Base-by-base conservation (phyloP, 2,888 invertebrate species). In the Lepidocyrtoides sp. region DNA sequence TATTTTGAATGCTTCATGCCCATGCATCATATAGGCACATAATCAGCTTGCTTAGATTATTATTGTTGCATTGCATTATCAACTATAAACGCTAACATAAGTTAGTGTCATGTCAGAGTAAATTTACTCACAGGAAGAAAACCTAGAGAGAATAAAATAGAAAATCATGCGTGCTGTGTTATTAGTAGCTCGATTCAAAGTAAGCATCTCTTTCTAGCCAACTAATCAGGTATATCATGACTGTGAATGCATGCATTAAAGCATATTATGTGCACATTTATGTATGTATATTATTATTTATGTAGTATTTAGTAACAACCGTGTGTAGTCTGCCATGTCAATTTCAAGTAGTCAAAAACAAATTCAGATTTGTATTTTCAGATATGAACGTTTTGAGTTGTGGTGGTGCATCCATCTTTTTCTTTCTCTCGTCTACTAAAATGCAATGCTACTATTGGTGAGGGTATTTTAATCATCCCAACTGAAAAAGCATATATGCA, bases 1-100 rank as follows among this genome's bases (percentile, higher is more conserved):
- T 82, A 60, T 89, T 89, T 83, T 89, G 48, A 54, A 82, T 23
- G 83, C 60, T 89, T 83, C 89, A 83, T 89, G 89, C 26, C 44
- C 51, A 41, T 60, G 89, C 89, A 89, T 89, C 72, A 60, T 44
- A 83, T n/a, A 17, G 54, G 44, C 72, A 72, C 82, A 75, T 89
- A 57, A 89, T 82, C 89, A 89, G 82, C n/a, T 32, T 32, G 17
- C 10, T 60, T 85, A 44, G 57, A 32, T 79, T 79, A 72, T 72
- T 69, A 69, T 48, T 48, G 14, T 12, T 63, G 29, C 48, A 72
- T 20, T 72, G 48, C 26, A 72, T 72, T 72, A 69, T n/a, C 29
- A 32, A 66, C 32, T 29, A 41, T 8, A 32, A 1, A 69, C 29
- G 20, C 23, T 63, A 63, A 17, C 14, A 5, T 14, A 5, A 3